Base-by-base conservation (phyloP, 2,888 invertebrate species). In the Eristalis intricaria region DNA sequence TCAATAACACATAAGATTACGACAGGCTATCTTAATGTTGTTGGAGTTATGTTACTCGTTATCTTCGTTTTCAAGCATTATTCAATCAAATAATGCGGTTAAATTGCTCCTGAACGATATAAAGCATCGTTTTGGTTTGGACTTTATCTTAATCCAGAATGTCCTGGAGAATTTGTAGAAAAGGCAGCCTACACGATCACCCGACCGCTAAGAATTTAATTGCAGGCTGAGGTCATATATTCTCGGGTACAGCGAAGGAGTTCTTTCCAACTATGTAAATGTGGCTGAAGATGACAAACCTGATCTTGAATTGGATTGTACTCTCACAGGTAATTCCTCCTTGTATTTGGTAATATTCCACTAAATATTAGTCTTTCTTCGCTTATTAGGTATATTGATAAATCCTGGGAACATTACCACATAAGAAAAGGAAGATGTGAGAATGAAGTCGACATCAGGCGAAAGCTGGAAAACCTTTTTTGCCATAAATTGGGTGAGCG, bases 81-180 rank as follows among this genome's bases (percentile, higher is more conserved):
- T 84, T 23, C 86, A 89, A 35, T 63, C 81, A n/a, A 80, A 80
- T 58, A 76, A 32, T 32, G 78, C 82, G 4, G 8, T 85, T 1
- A 77, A 77, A 40, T 10, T 11, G 22, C 68, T 86, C 5, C 70
- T 32, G 73, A 29, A 4, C 1, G 76, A 78, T 8, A n/a, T 86
- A 2, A 61, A 78, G 8, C 5, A 4, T 2, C 69, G 73, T 4
- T 83, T 56, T 22, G 26, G 71, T 22, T n/a, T 64, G 4, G 22
- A 79, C 32, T 89, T 84, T 26, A 58, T 84, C 4, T 29, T 85
- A 2, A 89, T 82, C n/a, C 86, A 83, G 64, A 81, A 86, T 29
- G 71, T 87, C 15, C 50, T 81, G 3, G 81, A 84, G 61, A 68
- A 87, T 29, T 87, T 89, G 1, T 77, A 84, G 32, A 5, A 5